Evolutionary conservation across 2,113 vertebrate species (phyloP), one percentile per base, ranked within the genome.

Genomic region (Bufo gargarizans): DNA sequence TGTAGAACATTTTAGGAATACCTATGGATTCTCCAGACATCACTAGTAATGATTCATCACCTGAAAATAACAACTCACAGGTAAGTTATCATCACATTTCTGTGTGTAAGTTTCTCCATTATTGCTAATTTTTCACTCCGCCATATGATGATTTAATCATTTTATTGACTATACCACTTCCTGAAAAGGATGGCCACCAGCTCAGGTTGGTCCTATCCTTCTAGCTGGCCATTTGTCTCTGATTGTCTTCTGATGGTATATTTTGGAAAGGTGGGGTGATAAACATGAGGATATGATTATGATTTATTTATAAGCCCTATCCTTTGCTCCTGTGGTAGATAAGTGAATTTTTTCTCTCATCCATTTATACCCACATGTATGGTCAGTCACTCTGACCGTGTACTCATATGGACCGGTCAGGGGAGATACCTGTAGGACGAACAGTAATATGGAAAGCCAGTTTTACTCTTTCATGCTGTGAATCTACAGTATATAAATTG

Each of bases 31-130:
- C 43, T 19, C 4, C 10, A 16, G 55, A 82, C 16, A 72, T 61
- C 12, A 7, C 47, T 43, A n/a, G 20, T 65, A 71, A 77, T 56
- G 69, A 22, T 49, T 74, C 69, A 43, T 17, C 69, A 20, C 81
- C 87, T 6, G 71, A 7, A 65, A 61, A 76, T 55, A 63, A 72
- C 43, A 79, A 84, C 14, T 58, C 56, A 9, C 58, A 88, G 87
- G 87, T 88, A 88, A 58, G 65, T 50, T 47, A 77, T 47, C 17
- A 17, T 69, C 47, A 63, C 2, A 9, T 78, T 55, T 78, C 56
- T 2, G 10, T 3, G 3, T 3, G 3, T 72, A 5, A 2, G 43
- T 45, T 14, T 22, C 7, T 47, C 43, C 45, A 17, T 47, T 74
- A 33, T 72, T 72, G 69, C 22, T 45, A 4, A 45, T 72, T 43